Conservation (phyloP, 2,797 vertebrate species). For the Rhinogobio ventralis region DNA sequence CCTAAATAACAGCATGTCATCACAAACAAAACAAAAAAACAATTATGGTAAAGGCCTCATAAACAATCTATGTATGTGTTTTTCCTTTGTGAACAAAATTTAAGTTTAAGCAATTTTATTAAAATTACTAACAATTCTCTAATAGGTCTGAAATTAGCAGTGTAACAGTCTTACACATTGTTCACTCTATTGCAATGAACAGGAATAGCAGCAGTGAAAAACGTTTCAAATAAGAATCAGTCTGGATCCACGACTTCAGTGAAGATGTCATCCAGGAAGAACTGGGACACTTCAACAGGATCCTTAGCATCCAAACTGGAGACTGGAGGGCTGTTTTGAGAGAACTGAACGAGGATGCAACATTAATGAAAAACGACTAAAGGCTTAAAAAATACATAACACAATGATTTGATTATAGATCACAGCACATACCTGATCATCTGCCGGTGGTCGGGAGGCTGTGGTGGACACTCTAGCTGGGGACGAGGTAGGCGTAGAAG, state of each 20-base stretch:
- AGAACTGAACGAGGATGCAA: neutral
- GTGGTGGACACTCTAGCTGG: conserved; percentile 11
- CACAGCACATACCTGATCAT: conserved; percentile 20
- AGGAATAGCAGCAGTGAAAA: conserved; percentile 36
- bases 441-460: neutral
- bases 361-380: neutral
- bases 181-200: conserved; percentile 6
- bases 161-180: neutral
- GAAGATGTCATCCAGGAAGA: conserved; percentile 84
- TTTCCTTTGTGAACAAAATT: neutral
- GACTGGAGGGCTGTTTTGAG: conserved; percentile 39
- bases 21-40: neutral
- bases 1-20: neutral
- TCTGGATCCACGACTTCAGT: conserved; percentile 82
- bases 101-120: neutral
- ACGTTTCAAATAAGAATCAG: conserved; percentile 13
- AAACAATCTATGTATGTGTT: neutral
- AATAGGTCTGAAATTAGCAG: neutral
- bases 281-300: conserved; percentile 77
- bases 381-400: neutral
- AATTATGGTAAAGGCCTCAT: neutral
- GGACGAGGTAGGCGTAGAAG: conserved; percentile 7
- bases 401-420: neutral
- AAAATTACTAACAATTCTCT: conserved; percentile 3
- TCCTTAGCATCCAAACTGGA: conserved; percentile 67